A percentile compares a stretch with the other conserved stretches of the same genome.
phyloP scores from a whole-genome alignment of 2,888 invertebrate genomes.

The Augochlorella aurata region DNA sequence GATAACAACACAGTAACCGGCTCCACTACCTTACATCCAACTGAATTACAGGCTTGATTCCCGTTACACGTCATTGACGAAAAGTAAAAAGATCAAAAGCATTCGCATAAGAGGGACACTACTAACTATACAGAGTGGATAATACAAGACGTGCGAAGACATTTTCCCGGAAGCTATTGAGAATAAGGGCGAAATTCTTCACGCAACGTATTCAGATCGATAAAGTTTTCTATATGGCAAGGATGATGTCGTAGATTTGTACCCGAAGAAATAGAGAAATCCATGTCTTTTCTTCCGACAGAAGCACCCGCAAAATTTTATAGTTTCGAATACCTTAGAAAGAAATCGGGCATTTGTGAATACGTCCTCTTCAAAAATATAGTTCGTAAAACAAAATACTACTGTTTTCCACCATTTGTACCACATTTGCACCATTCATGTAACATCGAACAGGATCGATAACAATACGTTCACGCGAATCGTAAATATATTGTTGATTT shows the following conservation, averaged over 20 bases:
- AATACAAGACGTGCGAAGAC: background rate
- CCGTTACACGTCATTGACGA: background rate
- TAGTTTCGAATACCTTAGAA: background rate
- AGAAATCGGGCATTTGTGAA: background rate
- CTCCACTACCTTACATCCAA: background rate
- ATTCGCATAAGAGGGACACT: background rate
- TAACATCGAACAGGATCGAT: background rate
- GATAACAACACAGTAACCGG: too few relatives aligned
- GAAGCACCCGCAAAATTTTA: background rate
- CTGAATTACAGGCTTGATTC: background rate
- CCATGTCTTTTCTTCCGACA: background rate
- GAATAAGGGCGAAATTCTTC: background rate
- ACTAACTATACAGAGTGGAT: background rate
- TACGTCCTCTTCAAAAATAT: background rate
- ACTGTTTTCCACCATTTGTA: background rate
- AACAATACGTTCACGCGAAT: background rate
- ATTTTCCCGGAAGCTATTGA: background rate
- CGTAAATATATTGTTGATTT: too few relatives aligned
- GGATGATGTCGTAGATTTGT: background rate
- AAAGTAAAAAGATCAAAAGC: background rate
- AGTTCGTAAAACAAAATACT: background rate
- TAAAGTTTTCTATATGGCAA: background rate
- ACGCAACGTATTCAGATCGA: background rate
- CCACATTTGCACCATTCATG: background rate
- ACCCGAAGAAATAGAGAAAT: background rate